Base-by-base conservation (phyloP, 2,113 vertebrate genomes). In the Larimichthys crocea region DNA sequence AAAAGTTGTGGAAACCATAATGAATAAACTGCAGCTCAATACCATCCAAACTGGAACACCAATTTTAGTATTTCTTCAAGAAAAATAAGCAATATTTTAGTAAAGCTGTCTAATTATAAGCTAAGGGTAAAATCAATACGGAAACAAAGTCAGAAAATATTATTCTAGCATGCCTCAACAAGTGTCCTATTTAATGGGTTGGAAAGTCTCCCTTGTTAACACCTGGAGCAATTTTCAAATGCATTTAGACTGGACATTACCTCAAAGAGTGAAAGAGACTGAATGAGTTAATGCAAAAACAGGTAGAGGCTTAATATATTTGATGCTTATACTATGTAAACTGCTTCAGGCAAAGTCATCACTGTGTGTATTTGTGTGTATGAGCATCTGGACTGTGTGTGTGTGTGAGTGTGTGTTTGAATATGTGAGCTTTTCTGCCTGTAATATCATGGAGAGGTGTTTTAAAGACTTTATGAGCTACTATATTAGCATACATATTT, bases 401-500 rank as follows among this genome's bases (percentile, higher is more conserved):
- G 7, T 35, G 35, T 35, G 35, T 40, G 35, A 9, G 35, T 0
- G 46, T 74, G 50, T 26, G 60, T 73, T 61, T 79, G 74, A 81
- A 79, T 84, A 68, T 73, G 75, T 86, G 74, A 70, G 59, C 57
- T 84, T 68, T 44, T 74, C 26, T 74, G 78, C 76, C 52, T 63
- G 40, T 85, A 82, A 83, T 88, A 90, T 89, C 83, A 87, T 29
- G 11, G 31, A 62, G 71, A 88, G 86, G 59, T 89, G 83, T 89
- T 91, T 85, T 80, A 85, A 93, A 84, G 84, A 90, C 86, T 91
- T 93, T 90, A 93, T 94, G 91, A 91, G 89, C 72, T 70, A 59
- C 84, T 86, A 62, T 91, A 94, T 94, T 94, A 92, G 92, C 92
- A 94, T 94, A 92, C 88, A 94, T 93, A 93, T 95, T 94, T 92